Evolutionary conservation across 2,888 invertebrate genomes (phyloP).

Genomic region (Yponomeuta evonymella): DNA sequence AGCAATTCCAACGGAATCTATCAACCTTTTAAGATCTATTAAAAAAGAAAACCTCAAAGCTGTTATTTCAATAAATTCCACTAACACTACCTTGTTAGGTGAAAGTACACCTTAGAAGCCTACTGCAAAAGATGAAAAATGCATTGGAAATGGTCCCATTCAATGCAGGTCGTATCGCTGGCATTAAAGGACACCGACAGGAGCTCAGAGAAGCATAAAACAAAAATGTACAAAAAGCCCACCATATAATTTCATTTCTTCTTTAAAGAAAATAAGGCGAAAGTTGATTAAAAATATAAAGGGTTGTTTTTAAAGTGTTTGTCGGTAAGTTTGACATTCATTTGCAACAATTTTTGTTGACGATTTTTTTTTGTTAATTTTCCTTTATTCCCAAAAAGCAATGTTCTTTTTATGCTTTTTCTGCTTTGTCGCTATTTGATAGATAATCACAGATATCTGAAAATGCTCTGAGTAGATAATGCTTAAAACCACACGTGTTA

Average conservation of each 20-base stretch:
- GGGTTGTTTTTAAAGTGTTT: too few species aligned
- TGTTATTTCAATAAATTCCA: neutral
- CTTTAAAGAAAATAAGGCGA: neutral
- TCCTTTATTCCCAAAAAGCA: too few species aligned
- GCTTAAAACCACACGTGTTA: too few species aligned
- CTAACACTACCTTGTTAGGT: constrained; percentile 24
- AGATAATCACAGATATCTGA: too few species aligned
- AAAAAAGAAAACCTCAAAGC: constrained; percentile 8
- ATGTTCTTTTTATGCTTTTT: too few species aligned
- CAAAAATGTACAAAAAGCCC: neutral
- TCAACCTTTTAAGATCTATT: neutral
- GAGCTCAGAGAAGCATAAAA: neutral
- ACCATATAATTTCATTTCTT: neutral
- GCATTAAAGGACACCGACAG: constrained; percentile 5
- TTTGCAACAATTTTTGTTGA: too few species aligned
- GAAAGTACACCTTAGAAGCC: neutral
- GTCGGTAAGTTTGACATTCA: too few species aligned
- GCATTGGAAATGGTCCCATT: neutral
- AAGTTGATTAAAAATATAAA: too few species aligned
- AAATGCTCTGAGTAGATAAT: too few species aligned
- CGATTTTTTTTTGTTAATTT: too few species aligned
- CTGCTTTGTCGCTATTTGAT: too few species aligned
- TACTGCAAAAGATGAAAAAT: neutral
- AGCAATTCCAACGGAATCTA: neutral
- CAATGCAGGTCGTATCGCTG: constrained; percentile 5